Base-by-base conservation (phyloP, 2,888 invertebrate species). In the Noctua pronuba region DNA sequence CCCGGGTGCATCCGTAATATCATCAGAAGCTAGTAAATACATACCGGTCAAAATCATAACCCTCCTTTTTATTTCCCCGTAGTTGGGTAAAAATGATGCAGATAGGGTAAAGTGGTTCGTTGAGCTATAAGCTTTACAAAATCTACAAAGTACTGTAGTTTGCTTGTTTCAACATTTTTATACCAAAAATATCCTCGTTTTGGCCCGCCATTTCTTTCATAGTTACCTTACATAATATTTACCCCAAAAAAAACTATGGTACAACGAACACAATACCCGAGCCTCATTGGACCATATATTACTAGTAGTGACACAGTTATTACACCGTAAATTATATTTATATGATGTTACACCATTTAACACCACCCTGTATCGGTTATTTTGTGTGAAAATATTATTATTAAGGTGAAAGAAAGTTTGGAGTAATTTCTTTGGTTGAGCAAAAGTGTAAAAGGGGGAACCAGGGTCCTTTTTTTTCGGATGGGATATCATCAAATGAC, bases 251-350 rank as follows among this genome's bases (percentile, higher is more conserved):
- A 83, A 68, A 8, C n/a, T 21, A 69, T 52, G 21, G 52, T 38
- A 68, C n/a, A 77, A 38, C 67, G 64, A 68, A 81, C 85, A 83
- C 75, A 83, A 83, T 73, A 81, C 64, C 80, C 35, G 18, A 44
- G 55, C 85, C 52, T 80, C 85, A 81, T 75, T 72, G 72, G 55
- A 62, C 72, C 73, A 83, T 88, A 85, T 80, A 79, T 87, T 86
- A 88, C 77, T 21, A 71, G 62, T 72, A 52, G 71, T 74, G 85
- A 80, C 87, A 82, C 69, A 80, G 72, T 84, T 87, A 87, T 87
- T 87, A 86, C 86, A 79, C 86, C 80, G 81, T 88, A 86, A 87
- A 88, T 87, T 82, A 84, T 82, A 87, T 85, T 88, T 88, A 86
- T 88, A 86, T 84, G 79, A 79, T 80, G 84, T 86, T 82, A 88